A percentile compares a stretch with the other conserved stretches of the same genome.
Conservation (phyloP, 2,888 invertebrate species). For the Sphaeridia pumilis region DNA sequence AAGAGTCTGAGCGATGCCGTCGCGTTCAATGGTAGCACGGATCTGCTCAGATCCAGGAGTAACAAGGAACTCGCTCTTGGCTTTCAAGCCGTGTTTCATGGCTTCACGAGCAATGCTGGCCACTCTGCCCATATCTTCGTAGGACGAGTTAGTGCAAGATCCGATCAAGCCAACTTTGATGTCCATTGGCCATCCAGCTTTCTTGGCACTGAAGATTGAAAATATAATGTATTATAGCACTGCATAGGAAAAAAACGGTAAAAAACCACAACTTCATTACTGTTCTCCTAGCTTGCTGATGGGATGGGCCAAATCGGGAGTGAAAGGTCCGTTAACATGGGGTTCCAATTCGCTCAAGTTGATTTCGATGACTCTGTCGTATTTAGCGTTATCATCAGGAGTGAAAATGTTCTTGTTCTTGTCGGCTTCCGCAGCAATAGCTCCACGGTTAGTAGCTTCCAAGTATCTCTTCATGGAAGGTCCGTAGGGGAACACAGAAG, state of each 20-base stretch:
- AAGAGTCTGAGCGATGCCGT: constrained; percentile 77
- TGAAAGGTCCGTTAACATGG: constrained; percentile 98
- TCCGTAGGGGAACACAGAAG: constrained; percentile 95
- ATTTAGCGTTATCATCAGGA: constrained; percentile 69
- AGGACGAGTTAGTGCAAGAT: constrained; percentile 98
- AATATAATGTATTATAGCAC: too few relatives aligned
- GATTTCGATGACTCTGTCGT: constrained; percentile 84
- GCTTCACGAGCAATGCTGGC: constrained; percentile 92
- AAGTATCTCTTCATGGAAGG: constrained; percentile 87
- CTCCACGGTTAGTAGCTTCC: constrained; percentile 62
- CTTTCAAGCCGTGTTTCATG: constrained; percentile 74
- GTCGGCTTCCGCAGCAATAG: constrained; percentile 62
- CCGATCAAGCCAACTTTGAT: constrained; percentile 83
- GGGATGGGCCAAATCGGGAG: constrained; percentile 94
- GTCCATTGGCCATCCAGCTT: constrained; percentile 87
- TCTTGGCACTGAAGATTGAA: constrained; percentile 53
- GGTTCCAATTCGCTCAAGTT: constrained; percentile 86
- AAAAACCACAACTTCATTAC: too few relatives aligned
- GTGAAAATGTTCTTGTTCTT: constrained; percentile 57
- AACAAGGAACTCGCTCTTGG: constrained; percentile 91
- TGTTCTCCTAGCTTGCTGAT: constrained; percentile 75
- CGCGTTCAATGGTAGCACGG: constrained; percentile 95
- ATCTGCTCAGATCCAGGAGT: constrained; percentile 99
- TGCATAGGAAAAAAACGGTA: too few relatives aligned
- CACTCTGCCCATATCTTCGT: constrained; percentile 98